Base-by-base conservation (phyloP, 2,113 vertebrate genomes). In the Heteronetta atricapilla region DNA sequence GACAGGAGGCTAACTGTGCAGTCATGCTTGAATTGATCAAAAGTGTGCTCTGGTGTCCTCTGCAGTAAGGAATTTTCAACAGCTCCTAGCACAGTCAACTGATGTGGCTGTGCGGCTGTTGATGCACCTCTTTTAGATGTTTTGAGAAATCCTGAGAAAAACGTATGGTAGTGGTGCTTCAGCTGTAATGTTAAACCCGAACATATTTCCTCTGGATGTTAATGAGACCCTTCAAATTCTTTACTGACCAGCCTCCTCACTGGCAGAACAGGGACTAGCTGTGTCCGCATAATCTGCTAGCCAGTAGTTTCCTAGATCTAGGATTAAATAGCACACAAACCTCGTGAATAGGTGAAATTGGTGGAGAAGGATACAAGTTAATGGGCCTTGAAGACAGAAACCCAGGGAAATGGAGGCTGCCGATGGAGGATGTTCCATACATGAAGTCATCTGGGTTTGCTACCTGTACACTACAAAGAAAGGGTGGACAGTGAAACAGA, bases 381-480 rank as follows among this genome's bases (percentile, higher is more conserved):
- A 22, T 20, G 50, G 88, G 34, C 64, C 33, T 82, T 82, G 56
- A 70, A 72, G 23, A 42, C 2, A 50, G 53, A 82, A 92, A 29
- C 34, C 25, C 5, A 48, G 36, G 44, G 76, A 8, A 55, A 20
- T 60, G 58, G 56, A 85, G 64, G 38, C 34, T 84, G 62, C 82
- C 14, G 3, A 3, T 82, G 36, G 33, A 76, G 38, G 53, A n/a
- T 68, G 19, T 18, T 48, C 8, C 58, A 22, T 67, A 66, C 26
- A 20, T 53, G 13, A 72, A 75, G 18, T 72, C 40, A 29, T 6
- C 46, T 92, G 62, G 26, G 33, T 72, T 63, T 86, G 48, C 48
- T 63, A 1, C 68, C 28, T 31, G 31, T 25, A 1, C 0, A 0
- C 44, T 38, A 55, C 31, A 66, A n/a, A 69, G 28, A 68, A 6